Conservation (phyloP, 1,140 invertebrate genomes). For the Leguminivora glycinivorella region DNA sequence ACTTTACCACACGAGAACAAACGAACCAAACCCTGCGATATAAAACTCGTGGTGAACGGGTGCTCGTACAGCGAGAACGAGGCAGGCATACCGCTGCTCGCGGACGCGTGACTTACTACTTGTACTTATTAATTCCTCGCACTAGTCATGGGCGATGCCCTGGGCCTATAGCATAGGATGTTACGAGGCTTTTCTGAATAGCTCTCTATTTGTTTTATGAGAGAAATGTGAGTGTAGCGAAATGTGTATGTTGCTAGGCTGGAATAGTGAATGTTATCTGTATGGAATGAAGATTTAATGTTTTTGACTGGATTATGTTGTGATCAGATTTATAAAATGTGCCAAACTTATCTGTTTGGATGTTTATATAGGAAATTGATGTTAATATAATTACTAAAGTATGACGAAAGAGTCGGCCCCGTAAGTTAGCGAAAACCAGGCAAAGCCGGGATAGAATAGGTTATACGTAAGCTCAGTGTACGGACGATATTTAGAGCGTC, state of each 20-base stretch:
- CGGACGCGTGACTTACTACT: constrained; percentile 49
- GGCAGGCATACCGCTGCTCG: constrained; percentile 66
- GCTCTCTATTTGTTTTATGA: constrained; percentile 13
- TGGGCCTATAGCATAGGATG: background rate
- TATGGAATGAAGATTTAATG: background rate
- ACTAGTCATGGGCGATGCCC: constrained; percentile 44
- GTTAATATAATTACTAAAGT: background rate
- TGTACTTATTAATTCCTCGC: constrained; percentile 34
- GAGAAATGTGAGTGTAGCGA: background rate
- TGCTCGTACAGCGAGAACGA: constrained; percentile 49
- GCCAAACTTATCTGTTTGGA: background rate
- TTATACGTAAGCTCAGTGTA: constrained; percentile 12
- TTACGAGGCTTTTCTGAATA: constrained; percentile 5
- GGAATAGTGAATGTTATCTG: background rate
- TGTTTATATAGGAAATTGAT: background rate
- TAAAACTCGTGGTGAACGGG: constrained; percentile 64
- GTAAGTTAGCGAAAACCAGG: constrained; percentile 8
- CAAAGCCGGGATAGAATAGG: constrained; percentile 11
- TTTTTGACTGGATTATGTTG: background rate
- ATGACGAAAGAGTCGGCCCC: background rate
- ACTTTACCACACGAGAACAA: constrained; percentile 28
- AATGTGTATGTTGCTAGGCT: background rate
- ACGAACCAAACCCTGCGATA: constrained; percentile 48
- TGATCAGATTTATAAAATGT: background rate
- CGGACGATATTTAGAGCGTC: constrained; percentile 42